phyloP scores from a whole-genome alignment of 2,113 vertebrate species.

The Phalacrocorax pelagicus region DNA sequence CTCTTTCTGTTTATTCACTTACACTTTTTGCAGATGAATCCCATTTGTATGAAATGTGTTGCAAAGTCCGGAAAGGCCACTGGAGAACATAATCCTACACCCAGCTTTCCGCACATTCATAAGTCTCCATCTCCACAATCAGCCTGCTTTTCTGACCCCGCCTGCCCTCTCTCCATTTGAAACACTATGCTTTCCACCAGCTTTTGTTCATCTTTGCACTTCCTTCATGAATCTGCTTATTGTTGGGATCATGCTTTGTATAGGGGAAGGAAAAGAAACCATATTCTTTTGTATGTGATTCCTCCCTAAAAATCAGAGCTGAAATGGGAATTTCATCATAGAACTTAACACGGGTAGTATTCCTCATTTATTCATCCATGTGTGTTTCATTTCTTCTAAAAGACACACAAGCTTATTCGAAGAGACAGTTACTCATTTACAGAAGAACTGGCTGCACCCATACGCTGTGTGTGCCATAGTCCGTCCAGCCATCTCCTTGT shows the following conservation, averaged over 20 bases:
- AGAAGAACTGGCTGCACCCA: neutral
- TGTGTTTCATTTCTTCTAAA: neutral
- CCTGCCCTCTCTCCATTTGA: neutral
- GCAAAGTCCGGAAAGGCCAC: neutral
- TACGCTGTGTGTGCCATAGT: neutral
- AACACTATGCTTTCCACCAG: neutral
- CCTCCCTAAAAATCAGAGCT: neutral
- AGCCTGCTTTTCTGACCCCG: neutral
- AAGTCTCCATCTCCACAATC: neutral
- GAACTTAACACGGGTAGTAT: neutral
- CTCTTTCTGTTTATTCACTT: neutral
- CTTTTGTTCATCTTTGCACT: neutral
- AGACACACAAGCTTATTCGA: neutral
- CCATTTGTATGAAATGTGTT: neutral
- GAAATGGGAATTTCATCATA: neutral
- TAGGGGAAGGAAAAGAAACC: neutral
- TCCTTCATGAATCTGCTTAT: neutral
- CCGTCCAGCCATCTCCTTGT: neutral
- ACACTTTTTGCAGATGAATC: accelerated
- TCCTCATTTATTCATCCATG: neutral
- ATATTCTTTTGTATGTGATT: neutral
- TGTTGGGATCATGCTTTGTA: neutral
- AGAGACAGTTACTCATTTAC: neutral
- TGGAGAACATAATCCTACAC: neutral
- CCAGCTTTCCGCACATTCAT: neutral